phyloP scores from a whole-genome alignment of 2,113 vertebrate genomes.

The Siphamia tubifer region DNA sequence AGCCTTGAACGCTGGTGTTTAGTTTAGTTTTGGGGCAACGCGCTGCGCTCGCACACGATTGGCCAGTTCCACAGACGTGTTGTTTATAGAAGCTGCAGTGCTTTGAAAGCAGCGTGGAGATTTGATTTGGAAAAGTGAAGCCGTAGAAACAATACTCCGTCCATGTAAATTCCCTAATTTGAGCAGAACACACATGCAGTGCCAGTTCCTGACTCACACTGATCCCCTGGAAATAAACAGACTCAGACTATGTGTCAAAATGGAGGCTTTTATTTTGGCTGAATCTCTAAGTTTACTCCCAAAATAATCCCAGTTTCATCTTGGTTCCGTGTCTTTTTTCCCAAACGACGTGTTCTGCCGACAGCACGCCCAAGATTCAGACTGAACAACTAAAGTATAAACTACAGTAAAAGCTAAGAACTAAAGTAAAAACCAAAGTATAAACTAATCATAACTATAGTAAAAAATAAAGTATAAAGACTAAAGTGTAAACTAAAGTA shows the following conservation, averaged over 20 bases:
- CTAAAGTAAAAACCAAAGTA: too few species aligned
- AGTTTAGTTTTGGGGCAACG: neutral
- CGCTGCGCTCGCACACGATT: neutral
- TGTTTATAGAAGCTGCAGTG: neutral
- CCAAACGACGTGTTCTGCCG: neutral
- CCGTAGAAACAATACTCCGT: neutral
- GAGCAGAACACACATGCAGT: neutral
- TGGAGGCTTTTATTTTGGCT: neutral
- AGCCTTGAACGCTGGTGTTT: neutral
- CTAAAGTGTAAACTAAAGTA: too few species aligned
- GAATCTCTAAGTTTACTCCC: neutral
- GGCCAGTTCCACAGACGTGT: neutral
- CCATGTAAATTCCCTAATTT: slow-evolving; percentile 18
- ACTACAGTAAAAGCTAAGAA: too few species aligned
- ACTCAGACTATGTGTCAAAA: neutral
- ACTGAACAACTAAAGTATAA: too few species aligned
- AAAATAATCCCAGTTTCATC: neutral
- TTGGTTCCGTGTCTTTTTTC: neutral
- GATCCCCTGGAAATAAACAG: slow-evolving; percentile 1
- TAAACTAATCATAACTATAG: too few species aligned
- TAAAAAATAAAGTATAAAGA: too few species aligned
- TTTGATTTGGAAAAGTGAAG: slow-evolving; percentile 37
- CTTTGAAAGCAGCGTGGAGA: neutral
- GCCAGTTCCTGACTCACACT: slow-evolving; percentile 24
- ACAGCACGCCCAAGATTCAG: neutral